Evolutionary conservation across 2,888 invertebrate genomes (phyloP), one percentile per base, ranked within the genome.

Genomic region (Tolmerus cingulatus): DNA sequence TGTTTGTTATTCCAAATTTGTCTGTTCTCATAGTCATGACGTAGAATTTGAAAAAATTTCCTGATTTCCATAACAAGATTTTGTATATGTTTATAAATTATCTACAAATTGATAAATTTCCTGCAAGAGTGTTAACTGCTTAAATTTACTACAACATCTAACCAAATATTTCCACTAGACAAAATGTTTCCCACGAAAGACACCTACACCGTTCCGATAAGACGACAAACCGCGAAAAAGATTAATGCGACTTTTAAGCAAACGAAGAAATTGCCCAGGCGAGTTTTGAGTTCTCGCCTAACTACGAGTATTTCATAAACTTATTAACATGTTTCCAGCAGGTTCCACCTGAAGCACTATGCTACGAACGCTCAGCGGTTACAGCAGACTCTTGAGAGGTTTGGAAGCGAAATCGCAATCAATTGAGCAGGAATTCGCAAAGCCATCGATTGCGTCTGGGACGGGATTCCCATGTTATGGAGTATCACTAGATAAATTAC

Each of bases 401-500:
- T 78, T 43, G 23, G 78, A n/a, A 43, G 43, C 40, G 43, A 78
- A 78, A 78, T 78, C 23, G 78, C 43, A 78, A 23, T 78, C 78
- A 78, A 78, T 78, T 78, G 40, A 78, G 76, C 12, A 78, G 78
- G 43, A 78, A 78, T 43, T 43, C 19, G 23, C 43, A 78, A 40
- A 46, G 23, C 43, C 19, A 78, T 78, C 12, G 43, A 78, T 78
- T 37, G 76, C 76, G 23, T 66, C 66, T 76, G n/a, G 19, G 37
- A 76, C 76, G 27, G 37, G 76, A 76, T 76, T 34, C 37, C 43
- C 43, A 78, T 40, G 43, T 78, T 78, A 43, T 78, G 78, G 40
- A 40, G 43, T 78, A 78, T 78, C 78, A 66, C 43, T 23, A 78
- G 43, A 78, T 78, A 78, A 78, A 78, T 78, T 78, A 78, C 78